A percentile compares a stretch with the other conserved stretches of the same genome.
These are phyloP conservation scores for Pristionchus fissidentatus DNA, from an alignment of 2,888 invertebrate species.

Conservation along the genomic window DNA sequence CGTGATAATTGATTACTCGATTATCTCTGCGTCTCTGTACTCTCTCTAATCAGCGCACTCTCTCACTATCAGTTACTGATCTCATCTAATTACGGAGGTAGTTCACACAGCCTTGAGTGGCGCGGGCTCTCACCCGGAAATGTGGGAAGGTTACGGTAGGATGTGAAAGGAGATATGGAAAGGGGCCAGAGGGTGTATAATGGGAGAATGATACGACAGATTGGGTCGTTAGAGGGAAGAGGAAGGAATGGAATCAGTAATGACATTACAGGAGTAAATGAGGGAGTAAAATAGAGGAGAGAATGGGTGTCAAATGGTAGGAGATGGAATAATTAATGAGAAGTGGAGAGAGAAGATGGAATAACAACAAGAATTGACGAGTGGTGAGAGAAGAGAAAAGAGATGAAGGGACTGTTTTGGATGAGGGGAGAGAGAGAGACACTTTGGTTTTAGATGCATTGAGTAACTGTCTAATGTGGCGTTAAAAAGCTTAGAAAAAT, in stretches of 20 bases:
- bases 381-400: not conserved
- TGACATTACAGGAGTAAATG: conserved; percentile 27
- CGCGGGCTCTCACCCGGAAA: conserved; percentile 7
- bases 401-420: not conserved
- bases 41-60: conserved; percentile 33
- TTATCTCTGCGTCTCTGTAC: not conserved
- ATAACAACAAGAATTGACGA: not conserved
- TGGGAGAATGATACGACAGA: conserved; percentile 30
- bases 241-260: conserved; percentile 22
- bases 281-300: conserved; percentile 5
- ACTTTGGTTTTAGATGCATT: too few species aligned
- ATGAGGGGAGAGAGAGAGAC: not conserved
- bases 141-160: conserved; percentile 26
- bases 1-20: conserved; percentile 1
- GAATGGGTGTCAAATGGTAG: conserved; percentile 2
- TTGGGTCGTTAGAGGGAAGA: conserved; percentile 31
- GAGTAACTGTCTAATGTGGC: too few species aligned
- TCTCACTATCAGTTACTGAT: conserved; percentile 14
- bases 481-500: too few species aligned
- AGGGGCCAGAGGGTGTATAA: not conserved
- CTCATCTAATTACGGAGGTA: not conserved
- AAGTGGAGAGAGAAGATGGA: conserved; percentile 21
- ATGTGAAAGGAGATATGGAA: not conserved
- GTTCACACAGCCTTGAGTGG: conserved; percentile 35
- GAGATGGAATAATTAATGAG: conserved; percentile 34